phyloP scores from a whole-genome alignment of 2,797 vertebrate genomes.

The Hapalemur alaotrensis region DNA sequence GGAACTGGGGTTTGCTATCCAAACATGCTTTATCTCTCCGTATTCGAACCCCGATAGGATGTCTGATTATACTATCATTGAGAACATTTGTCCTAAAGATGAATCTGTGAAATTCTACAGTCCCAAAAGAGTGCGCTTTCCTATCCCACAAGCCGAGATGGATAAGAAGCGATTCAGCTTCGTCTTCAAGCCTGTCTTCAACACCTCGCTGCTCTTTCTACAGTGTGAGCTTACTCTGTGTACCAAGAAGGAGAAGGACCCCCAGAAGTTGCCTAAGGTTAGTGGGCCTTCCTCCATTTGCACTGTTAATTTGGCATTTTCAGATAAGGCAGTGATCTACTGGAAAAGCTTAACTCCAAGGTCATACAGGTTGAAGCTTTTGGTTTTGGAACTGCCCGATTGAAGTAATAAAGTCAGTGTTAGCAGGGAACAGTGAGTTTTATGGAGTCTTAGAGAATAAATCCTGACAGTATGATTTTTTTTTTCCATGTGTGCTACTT shows the following conservation, averaged over 20 bases:
- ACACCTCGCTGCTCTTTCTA: conserved; percentile 91
- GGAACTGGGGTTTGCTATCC: conserved; percentile 93
- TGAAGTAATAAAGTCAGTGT: conserved; percentile 17
- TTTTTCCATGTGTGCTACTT: conserved; percentile 54
- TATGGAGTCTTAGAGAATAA: conserved; percentile 31
- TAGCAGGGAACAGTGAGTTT: conserved; percentile 55
- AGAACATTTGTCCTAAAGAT: conserved; percentile 96
- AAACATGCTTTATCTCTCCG: conserved; percentile 92
- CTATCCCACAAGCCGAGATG: conserved; percentile 77
- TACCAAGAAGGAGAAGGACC: conserved; percentile 82
- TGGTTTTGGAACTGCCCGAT: neutral
- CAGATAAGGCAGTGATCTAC: neutral
- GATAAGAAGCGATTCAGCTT: conserved; percentile 94
- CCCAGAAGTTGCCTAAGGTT: conserved; percentile 88
- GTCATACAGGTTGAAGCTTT: conserved; percentile 34
- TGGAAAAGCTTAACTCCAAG: neutral
- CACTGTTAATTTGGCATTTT: conserved; percentile 12
- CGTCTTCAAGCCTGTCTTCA: conserved; percentile 91
- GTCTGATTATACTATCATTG: conserved; percentile 92
- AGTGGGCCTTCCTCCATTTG: conserved; percentile 50
- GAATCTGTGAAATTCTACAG: conserved; percentile 90
- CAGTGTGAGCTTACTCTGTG: conserved; percentile 95
- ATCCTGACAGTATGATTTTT: conserved; percentile 67
- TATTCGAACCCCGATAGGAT: conserved; percentile 86
- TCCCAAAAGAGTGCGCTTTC: conserved; percentile 83